Conservation (phyloP, 2,797 vertebrate species). For the Avahi laniger region DNA sequence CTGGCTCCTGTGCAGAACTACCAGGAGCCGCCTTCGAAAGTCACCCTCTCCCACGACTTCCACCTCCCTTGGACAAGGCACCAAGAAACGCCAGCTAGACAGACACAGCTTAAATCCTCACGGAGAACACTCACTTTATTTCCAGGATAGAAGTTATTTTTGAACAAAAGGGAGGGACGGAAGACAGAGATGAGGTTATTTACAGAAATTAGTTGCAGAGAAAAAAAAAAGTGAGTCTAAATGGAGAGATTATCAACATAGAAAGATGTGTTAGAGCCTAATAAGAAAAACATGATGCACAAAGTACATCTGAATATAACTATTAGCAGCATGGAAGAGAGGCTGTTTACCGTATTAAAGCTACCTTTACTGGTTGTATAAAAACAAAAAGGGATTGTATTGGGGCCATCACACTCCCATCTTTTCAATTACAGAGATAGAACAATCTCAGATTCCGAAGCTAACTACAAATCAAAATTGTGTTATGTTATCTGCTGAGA, state of each 20-base stretch:
- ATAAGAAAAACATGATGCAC: slow-evolving; percentile 82
- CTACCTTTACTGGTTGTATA: slow-evolving; percentile 83
- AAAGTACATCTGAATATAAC: slow-evolving; percentile 81
- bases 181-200: slow-evolving; percentile 74
- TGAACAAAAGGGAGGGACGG: slow-evolving; percentile 49
- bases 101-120: neutral
- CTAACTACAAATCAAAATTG: slow-evolving; percentile 91
- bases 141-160: slow-evolving; percentile 68
- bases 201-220: slow-evolving; percentile 76
- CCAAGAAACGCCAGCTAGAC: slow-evolving; percentile 29
- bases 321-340: slow-evolving; percentile 80
- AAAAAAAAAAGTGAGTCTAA: slow-evolving; percentile 73
- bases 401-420: slow-evolving; percentile 85
- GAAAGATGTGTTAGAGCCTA: slow-evolving; percentile 81
- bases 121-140: slow-evolving; percentile 36
- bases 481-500: slow-evolving; percentile 94
- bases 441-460: slow-evolving; percentile 90
- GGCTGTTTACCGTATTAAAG: slow-evolving; percentile 85
- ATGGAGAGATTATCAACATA: slow-evolving; percentile 83
- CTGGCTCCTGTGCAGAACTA: neutral
- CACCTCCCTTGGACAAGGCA: neutral
- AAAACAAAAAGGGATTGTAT: slow-evolving; percentile 85
- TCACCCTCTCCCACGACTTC: neutral
- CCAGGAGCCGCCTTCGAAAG: neutral
- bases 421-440: slow-evolving; percentile 90